phyloP scores from a whole-genome alignment of 2,113 vertebrate genomes.

The Neolamprologus hecqui region DNA sequence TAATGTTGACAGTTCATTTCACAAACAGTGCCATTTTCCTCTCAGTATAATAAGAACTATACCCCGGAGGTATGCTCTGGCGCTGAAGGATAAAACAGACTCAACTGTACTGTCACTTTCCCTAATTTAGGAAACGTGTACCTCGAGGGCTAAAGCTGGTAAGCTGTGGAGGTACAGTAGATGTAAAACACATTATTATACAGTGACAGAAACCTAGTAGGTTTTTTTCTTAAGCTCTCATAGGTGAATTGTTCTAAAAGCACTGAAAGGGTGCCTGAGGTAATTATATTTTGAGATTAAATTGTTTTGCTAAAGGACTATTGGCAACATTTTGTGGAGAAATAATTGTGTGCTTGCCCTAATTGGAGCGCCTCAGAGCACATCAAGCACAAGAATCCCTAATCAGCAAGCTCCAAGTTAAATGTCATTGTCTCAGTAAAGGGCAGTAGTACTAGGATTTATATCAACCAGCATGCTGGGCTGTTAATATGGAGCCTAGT shows the following conservation, averaged over 20 bases:
- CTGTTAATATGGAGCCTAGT: background rate
- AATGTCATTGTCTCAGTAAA: background rate
- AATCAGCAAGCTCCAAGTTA: background rate
- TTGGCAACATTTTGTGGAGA: background rate
- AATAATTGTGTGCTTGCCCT: background rate
- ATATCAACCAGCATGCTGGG: background rate
- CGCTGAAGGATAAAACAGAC: background rate
- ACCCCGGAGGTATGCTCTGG: background rate
- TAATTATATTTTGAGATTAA: background rate
- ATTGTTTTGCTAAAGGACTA: background rate
- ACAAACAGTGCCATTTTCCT: background rate
- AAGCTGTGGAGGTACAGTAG: background rate
- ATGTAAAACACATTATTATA: background rate
- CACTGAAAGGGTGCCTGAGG: background rate
- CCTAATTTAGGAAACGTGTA: background rate
- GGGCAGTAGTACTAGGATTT: background rate
- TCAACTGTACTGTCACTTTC: background rate
- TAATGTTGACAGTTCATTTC: background rate
- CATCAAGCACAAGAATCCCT: background rate
- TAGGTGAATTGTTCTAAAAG: background rate
- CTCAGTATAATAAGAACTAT: background rate
- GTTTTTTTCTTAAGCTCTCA: background rate
- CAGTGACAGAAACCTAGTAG: background rate
- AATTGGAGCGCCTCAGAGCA: background rate
- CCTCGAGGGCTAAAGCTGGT: background rate